Percentiles rank a stretch among this genome's conserved stretches.
These are phyloP conservation scores for Tinamus guttatus DNA, from an alignment of 2,113 vertebrate species.

Conservation along the genomic window DNA sequence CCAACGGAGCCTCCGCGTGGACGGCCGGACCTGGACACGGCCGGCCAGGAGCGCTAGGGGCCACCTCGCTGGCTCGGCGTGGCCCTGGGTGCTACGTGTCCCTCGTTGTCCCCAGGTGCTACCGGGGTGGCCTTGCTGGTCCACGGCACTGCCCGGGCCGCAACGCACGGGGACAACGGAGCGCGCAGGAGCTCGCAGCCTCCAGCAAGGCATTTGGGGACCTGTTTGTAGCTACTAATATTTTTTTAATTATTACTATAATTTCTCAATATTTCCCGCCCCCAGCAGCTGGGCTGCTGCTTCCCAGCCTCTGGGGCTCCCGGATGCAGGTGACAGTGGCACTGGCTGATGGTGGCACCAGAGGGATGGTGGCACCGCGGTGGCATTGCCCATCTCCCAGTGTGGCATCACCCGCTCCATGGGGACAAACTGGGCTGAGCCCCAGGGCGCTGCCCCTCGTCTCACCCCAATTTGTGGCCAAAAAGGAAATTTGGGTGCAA, in stretches of 20 bases:
- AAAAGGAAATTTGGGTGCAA: background rate
- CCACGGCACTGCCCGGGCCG: slow-evolving; percentile 89
- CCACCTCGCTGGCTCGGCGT: slow-evolving; percentile 86
- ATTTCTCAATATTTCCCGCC: slow-evolving; percentile 60
- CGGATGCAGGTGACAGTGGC: too few species aligned
- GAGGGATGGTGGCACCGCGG: background rate
- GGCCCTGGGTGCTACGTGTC: background rate
- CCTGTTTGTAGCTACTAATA: too few species aligned
- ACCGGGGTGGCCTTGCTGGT: too few species aligned
- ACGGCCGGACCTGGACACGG: slow-evolving; percentile 89
- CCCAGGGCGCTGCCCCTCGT: too few species aligned
- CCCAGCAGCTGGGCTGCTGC: slow-evolving; percentile 76
- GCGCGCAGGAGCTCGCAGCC: slow-evolving; percentile 66
- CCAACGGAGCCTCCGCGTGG: slow-evolving; percentile 88
- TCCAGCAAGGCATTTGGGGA: too few species aligned
- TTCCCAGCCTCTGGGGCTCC: too few species aligned
- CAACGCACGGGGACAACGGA: slow-evolving; percentile 84
- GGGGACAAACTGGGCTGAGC: background rate
- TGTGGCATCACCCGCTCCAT: rapidly evolving
- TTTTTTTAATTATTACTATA: too few species aligned
- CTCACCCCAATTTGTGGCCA: too few species aligned
- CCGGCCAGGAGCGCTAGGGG: slow-evolving; percentile 89
- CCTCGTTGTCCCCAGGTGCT: slow-evolving; percentile 76
- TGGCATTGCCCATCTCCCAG: background rate
- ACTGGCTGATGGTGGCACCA: rapidly evolving